Conservation (phyloP, 2,113 vertebrate genomes). For the Catharus minimus region DNA sequence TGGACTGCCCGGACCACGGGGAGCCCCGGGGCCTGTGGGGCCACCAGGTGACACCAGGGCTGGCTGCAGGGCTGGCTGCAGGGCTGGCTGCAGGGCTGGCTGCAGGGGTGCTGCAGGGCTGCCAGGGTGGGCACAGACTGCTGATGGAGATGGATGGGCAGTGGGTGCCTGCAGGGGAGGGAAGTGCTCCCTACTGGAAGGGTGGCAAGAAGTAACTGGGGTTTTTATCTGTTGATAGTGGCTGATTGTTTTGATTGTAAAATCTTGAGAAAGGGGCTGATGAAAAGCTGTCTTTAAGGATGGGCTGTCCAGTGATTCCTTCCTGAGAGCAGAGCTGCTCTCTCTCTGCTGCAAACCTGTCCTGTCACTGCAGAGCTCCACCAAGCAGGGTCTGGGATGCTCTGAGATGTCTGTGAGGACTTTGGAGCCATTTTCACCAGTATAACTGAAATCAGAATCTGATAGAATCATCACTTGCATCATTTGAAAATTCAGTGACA, state of each 20-base stretch:
- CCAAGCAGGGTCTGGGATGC: neutral
- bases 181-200: neutral
- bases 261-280: neutral
- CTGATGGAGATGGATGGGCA: neutral
- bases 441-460: neutral
- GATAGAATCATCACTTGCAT: neutral
- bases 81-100: too few species aligned
- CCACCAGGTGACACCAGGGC: conserved; percentile 65
- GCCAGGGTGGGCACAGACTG: neutral
- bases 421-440: neutral
- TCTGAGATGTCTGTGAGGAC: neutral
- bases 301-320: neutral
- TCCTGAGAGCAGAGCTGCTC: neutral
- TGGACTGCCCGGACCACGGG: conserved; percentile 76
- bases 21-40: conserved; percentile 72
- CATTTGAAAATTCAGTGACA: neutral
- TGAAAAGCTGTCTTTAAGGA: neutral
- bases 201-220: neutral
- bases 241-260: neutral
- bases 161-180: neutral
- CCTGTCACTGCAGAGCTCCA: neutral
- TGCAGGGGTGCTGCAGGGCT: too few species aligned
- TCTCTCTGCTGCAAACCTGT: neutral
- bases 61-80: too few species aligned
- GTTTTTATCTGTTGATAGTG: neutral